Evolutionary conservation across 1,140 invertebrate genomes (phyloP).

Genomic region (Trichoplusia ni): DNA sequence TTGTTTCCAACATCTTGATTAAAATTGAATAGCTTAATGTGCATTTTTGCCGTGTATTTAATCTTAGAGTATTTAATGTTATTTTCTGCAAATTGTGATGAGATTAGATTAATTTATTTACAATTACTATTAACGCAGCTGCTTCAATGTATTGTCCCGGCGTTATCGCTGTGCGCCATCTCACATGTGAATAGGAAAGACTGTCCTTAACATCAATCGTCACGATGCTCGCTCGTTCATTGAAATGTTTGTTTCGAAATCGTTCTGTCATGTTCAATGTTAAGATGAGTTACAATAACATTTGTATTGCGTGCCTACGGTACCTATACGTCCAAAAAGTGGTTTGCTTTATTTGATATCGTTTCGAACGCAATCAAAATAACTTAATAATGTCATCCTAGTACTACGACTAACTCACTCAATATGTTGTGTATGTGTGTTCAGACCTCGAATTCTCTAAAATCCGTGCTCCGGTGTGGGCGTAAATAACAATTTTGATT

Average conservation of each 20-base stretch:
- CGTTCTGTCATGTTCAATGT: neutral
- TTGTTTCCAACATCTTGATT: constrained; percentile 43
- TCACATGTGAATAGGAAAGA: constrained; percentile 20
- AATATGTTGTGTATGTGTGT: no score
- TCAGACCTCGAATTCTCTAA: no score
- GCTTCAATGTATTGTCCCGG: constrained; percentile 22
- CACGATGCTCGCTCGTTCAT: neutral
- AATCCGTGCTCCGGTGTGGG: no score
- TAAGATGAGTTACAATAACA: neutral
- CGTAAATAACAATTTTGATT: neutral
- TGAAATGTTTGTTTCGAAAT: constrained; percentile 4
- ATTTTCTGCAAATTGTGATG: constrained; percentile 33
- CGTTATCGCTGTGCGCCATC: constrained; percentile 6
- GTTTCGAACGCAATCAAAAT: no score
- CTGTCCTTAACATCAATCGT: constrained; percentile 27
- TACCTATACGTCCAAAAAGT: no score
- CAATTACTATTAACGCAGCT: constrained; percentile 19
- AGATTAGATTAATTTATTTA: constrained; percentile 32
- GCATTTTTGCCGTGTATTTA: constrained; percentile 33
- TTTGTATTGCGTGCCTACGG: neutral
- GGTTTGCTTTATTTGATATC: no score
- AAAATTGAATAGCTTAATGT: constrained; percentile 40
- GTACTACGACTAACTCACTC: no score
- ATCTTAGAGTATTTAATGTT: constrained; percentile 24
- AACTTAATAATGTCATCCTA: no score